Evolutionary conservation across 2,888 invertebrate species (phyloP), one percentile per base, ranked within the genome.

Genomic region (Thereva nobilitata): DNA sequence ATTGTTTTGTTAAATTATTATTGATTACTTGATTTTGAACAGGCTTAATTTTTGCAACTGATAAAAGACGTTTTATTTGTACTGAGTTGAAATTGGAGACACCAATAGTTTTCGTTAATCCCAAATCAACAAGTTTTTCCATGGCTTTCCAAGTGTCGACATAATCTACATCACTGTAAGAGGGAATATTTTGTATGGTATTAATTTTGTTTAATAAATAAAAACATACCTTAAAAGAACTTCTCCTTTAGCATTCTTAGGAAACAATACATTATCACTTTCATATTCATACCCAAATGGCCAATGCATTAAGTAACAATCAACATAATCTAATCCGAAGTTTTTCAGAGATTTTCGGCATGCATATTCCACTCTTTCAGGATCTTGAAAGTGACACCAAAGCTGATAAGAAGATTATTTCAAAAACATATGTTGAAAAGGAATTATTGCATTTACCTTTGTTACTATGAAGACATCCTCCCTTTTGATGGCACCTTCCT

Each of bases 331-430:
- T 6, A 94, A 76, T 2, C 87, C 87, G 44, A 96, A 85, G 78
- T 92, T 86, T 4, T 83, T 77, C 44, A 96, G 78, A 0, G 91
- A 87, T 72, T 84, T 83, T 71, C 85, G 85, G 38, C 92, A 80
- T 0, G 89, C 89, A 0, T 86, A 83, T 67, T 87, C 86, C 8
- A 95, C 95, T 70, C 89, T 81, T 67, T 92, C 90, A 0, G 86
- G 86, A 9, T 87, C 86, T 77, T 96, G 96, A 80, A 87, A 93
- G 0, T 92, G 93, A 81, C 93, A 92, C 95, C 95, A 95, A 4
- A 93, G 78, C 86, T 93, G 35, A 34, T 35, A 3, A 5, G 23
- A 56, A 56, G 8, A 1, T 9, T 10, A 40, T 41, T 41, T 55
- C 2, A 38, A 2, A 12, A 10, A 7, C 1, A 47, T 23, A 8